Evolutionary conservation across 2,888 invertebrate species (phyloP).

Genomic region (Machimus rusticus): DNA sequence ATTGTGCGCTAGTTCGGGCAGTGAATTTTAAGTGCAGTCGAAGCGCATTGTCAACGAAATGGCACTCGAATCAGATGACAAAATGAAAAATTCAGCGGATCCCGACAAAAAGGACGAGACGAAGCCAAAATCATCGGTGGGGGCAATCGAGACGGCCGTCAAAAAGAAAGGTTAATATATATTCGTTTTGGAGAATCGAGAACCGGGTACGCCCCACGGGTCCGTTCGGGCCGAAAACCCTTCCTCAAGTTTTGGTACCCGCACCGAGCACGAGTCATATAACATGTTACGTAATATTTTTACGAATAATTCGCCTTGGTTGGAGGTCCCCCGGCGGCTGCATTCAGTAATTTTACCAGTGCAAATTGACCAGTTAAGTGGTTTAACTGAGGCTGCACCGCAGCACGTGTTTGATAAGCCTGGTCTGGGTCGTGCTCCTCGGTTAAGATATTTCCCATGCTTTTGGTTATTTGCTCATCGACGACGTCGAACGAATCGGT

Average conservation of each 20-base stretch:
- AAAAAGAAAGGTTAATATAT: constrained; percentile 35
- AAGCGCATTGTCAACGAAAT: constrained; percentile 46
- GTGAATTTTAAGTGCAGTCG: neutral
- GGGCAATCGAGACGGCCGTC: constrained; percentile 48
- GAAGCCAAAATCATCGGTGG: constrained; percentile 49
- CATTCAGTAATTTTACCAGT: neutral
- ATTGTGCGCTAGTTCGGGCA: neutral
- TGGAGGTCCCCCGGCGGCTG: constrained; percentile 29
- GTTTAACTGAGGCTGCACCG: neutral
- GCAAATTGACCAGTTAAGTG: neutral
- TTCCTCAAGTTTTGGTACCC: neutral
- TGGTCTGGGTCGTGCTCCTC: neutral
- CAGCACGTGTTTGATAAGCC: constrained; percentile 12
- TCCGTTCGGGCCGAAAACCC: neutral
- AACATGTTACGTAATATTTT: constrained; percentile 47
- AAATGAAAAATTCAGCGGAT: constrained; percentile 49
- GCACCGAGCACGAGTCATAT: constrained; percentile 42
- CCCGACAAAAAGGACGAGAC: constrained; percentile 50
- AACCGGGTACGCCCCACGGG: neutral
- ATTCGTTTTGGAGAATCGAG: neutral
- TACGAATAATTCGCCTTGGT: constrained; percentile 23
- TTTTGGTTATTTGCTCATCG: neutral
- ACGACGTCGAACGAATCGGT: neutral
- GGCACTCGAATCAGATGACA: constrained; percentile 56
- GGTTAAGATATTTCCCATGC: neutral